These are phyloP conservation scores for Argya squamiceps DNA, from an alignment of 2,797 vertebrate species.

Conservation along the genomic window DNA sequence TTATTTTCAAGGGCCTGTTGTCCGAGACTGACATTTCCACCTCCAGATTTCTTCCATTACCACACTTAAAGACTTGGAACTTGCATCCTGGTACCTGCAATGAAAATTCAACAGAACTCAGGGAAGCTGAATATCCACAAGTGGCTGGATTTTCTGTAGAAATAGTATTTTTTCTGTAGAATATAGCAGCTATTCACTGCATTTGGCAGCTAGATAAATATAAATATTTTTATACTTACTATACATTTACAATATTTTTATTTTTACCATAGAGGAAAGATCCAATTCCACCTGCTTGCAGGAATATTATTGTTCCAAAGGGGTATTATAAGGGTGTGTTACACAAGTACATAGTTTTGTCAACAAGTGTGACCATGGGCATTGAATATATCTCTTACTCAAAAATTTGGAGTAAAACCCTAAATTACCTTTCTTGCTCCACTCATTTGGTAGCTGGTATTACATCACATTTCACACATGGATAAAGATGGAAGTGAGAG, in stretches of 20 bases:
- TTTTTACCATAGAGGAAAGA: not conserved
- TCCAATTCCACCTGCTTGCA: not conserved
- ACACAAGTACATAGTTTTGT: not conserved
- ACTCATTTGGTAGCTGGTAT: not conserved
- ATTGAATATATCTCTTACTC: not conserved
- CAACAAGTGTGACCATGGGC: not conserved
- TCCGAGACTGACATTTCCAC: conserved; percentile 49
- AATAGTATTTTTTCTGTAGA: not conserved
- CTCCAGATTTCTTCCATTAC: conserved; percentile 34
- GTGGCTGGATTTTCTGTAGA: not conserved
- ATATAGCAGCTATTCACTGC: not conserved
- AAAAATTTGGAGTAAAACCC: not conserved
- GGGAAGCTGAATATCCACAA: conserved; percentile 19
- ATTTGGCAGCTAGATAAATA: not conserved
- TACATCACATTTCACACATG: not conserved
- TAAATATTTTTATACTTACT: not conserved
- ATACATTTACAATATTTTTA: not conserved
- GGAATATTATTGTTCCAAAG: not conserved
- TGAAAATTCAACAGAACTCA: conserved; percentile 20
- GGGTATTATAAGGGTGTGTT: not conserved
- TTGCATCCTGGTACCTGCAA: not conserved
- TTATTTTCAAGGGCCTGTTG: conserved; percentile 43
- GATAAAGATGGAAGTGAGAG: not conserved
- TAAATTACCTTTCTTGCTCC: not conserved
- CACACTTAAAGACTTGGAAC: conserved; percentile 20